Percentiles rank a stretch among this genome's conserved stretches.
phyloP scores from a whole-genome alignment of 2,113 vertebrate genomes.

The Gopherus evgoodei region DNA sequence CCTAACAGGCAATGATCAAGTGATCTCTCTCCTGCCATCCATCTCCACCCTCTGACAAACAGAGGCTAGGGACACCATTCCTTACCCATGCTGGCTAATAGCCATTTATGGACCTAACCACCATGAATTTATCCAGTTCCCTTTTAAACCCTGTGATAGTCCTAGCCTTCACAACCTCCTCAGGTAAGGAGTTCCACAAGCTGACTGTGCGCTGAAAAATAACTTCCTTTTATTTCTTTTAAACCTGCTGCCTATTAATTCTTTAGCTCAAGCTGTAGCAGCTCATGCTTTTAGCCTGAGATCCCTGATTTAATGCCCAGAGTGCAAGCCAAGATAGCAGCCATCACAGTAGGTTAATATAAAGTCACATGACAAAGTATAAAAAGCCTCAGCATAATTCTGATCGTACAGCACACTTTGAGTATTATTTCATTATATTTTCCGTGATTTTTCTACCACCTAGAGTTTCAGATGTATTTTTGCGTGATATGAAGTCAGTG shows the following conservation, averaged over 20 bases:
- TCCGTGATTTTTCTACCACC: fast-evolving
- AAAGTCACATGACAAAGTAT: neutral
- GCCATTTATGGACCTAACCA: too few species aligned
- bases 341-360: neutral
- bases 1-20: too few species aligned
- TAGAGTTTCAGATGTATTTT: neutral
- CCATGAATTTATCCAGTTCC: too few species aligned
- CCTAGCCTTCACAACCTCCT: too few species aligned
- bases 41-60: too few species aligned
- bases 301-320: neutral
- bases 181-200: too few species aligned
- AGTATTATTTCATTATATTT: neutral
- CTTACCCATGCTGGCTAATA: too few species aligned
- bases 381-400: neutral
- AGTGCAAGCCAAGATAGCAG: neutral
- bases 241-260: neutral
- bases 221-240: too few species aligned
- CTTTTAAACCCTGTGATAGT: too few species aligned
- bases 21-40: too few species aligned
- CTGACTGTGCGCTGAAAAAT: too few species aligned
- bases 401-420: neutral
- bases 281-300: neutral
- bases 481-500: fast-evolving
- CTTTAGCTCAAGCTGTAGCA: neutral
- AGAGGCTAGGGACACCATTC: too few species aligned